These are phyloP conservation scores for Fragum fragum DNA, from an alignment of 2,888 invertebrate species.

Conservation along the genomic window DNA sequence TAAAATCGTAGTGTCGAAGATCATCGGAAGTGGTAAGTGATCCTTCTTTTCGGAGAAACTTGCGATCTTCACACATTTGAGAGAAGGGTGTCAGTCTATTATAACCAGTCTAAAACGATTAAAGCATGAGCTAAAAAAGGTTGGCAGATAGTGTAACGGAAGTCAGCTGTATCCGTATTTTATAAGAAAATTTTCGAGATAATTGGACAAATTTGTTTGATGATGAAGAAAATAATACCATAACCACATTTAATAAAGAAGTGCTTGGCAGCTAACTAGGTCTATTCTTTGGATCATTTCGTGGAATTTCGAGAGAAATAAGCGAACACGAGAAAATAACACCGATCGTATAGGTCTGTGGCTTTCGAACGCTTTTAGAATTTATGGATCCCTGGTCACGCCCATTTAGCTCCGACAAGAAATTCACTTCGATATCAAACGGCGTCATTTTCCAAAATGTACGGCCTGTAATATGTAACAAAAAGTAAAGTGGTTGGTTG, in stretches of 20 bases:
- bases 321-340: not conserved
- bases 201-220: constrained; percentile 63
- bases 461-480: no score
- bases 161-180: constrained; percentile 47
- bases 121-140: not conserved
- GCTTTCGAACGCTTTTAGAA: no score
- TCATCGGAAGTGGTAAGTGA: no score
- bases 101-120: constrained; percentile 13
- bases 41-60: no score
- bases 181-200: constrained; percentile 47
- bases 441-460: no score
- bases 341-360: no score
- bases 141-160: constrained; percentile 30
- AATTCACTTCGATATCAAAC: no score
- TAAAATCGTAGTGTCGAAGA: no score
- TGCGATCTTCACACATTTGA: no score
- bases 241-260: constrained; percentile 1
- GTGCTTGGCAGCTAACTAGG: not conserved
- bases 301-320: not conserved
- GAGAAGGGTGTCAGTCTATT: not conserved
- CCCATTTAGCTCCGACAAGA: no score
- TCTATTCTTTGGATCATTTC: not conserved
- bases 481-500: no score
- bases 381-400: no score
- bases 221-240: constrained; percentile 15